Percentiles rank a stretch among this genome's conserved stretches.
These are phyloP conservation scores for Tholera decimalis DNA, from an alignment of 2,888 invertebrate species.

Conservation along the genomic window DNA sequence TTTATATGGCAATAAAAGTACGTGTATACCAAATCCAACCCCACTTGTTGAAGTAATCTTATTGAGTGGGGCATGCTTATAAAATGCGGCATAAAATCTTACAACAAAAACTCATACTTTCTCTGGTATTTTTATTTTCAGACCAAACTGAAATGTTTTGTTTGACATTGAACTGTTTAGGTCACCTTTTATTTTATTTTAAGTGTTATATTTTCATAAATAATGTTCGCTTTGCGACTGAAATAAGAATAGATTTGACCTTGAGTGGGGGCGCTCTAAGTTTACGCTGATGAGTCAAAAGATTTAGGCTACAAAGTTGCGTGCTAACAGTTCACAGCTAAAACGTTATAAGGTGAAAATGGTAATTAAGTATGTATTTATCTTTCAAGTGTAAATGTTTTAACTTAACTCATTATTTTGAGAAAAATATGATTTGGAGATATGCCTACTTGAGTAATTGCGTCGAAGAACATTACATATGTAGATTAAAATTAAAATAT, in stretches of 20 bases:
- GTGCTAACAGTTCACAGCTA: background rate
- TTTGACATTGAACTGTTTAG: conserved; percentile 54
- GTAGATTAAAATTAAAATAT: no score
- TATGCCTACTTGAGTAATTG: no score
- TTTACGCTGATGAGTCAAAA: conserved; percentile 26
- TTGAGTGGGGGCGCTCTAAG: conserved; percentile 20
- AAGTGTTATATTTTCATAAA: conserved; percentile 17
- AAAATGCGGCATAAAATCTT: conserved; percentile 62
- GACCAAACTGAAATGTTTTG: conserved; percentile 39
- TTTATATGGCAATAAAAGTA: conserved; percentile 39
- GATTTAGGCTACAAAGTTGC: background rate
- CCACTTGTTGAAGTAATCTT: conserved; percentile 60
- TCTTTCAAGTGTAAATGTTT: background rate
- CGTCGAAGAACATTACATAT: no score
- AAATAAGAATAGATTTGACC: conserved; percentile 9
- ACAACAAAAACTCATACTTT: conserved; percentile 57
- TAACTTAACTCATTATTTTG: background rate
- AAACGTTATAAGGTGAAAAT: background rate
- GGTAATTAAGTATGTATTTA: conserved; percentile 6
- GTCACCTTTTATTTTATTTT: conserved; percentile 38
- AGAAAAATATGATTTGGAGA: no score
- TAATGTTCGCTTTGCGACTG: conserved; percentile 11
- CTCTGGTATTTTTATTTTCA: conserved; percentile 44
- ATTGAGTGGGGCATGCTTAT: conserved; percentile 54
- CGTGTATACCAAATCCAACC: conserved; percentile 40